phyloP scores from a whole-genome alignment of 92 coral and sea anemone species.

The Hydrozoanthus gracilis region DNA sequence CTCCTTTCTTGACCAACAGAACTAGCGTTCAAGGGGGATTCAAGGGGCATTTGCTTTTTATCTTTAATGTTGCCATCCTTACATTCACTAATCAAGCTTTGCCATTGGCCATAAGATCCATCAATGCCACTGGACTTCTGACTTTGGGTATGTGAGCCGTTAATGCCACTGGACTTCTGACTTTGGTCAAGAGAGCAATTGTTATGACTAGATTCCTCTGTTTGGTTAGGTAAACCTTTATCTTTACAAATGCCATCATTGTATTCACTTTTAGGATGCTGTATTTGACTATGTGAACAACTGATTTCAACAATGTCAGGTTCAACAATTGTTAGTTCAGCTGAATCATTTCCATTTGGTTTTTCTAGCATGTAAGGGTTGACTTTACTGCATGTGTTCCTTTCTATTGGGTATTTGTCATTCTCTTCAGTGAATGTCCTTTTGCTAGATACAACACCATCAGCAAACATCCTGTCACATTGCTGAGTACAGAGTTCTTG shows the following conservation, averaged over 20 bases:
- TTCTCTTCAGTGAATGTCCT: not conserved
- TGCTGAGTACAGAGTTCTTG: not conserved
- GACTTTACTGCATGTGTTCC: no score
- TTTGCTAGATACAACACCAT: not conserved
- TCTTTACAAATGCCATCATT: not conserved
- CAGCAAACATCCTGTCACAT: no score
- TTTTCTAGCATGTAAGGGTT: no score
- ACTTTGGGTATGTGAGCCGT: no score
- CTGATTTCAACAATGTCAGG: not conserved
- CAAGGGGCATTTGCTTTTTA: not conserved
- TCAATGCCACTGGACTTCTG: no score
- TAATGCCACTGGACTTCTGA: no score
- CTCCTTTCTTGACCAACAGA: not conserved
- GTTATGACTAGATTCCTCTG: no score
- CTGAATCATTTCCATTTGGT: no score
- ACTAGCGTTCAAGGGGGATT: not conserved
- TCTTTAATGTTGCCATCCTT: not conserved
- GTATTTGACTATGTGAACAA: not conserved
- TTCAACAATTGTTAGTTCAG: not conserved
- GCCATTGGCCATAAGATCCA: no score
- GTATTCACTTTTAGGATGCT: not conserved
- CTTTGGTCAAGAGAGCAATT: no score
- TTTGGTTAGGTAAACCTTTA: no score
- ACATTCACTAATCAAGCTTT: no score
- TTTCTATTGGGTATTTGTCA: not conserved